Base-by-base conservation (phyloP, 2,797 vertebrate species). In the Microctenopoma lineatum region DNA sequence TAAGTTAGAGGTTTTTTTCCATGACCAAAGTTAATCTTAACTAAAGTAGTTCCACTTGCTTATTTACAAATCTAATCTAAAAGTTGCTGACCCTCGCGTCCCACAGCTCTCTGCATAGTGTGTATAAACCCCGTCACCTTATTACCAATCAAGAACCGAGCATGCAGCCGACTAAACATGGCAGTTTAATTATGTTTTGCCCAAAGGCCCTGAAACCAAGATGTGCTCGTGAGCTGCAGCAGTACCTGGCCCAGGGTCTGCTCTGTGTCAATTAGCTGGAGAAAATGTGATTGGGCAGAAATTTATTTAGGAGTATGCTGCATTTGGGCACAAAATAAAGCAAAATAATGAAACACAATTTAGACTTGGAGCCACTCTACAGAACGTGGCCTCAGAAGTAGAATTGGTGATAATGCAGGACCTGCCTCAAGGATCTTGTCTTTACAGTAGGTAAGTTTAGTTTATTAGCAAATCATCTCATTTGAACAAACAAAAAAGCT, bases 111-210 rank as follows among this genome's bases (percentile, higher is more conserved):
- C 27, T 77, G 42, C 50, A 59, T 52, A 38, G 21, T 58, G 46
- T 18, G 56, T 6, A 18, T 13, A 21, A 34, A 53, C 7, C 14
- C 34, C 26, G 29, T 60, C 57, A 71, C 48, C 51, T 42, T 52
- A 65, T 34, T 27, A 69, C 9, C 38, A 36, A 52, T 68, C 29
- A 61, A 42, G 39, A 56, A 45, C 25, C 1, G 2, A 21, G 44
- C 57, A 59, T 42, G 21, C 58, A 27, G 26, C 36, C 27, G 42
- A 67, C 59, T 47, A 51, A 50, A 64, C 45, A 16, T 34, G 59
- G 55, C 57, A 75, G 26, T 76, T 78, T 63, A 77, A 85, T 84
- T 70, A 70, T 44, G 57, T 71, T 80, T 68, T 21, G 53, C 38
- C 46, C 1, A 11, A n/a, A 79, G 71, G 71, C 54, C 36, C 18